A percentile compares a stretch with the other conserved stretches of the same genome.
These are phyloP conservation scores for Rugalucina vietnamica DNA, from an alignment of 2,888 invertebrate genomes.

Conservation along the genomic window DNA sequence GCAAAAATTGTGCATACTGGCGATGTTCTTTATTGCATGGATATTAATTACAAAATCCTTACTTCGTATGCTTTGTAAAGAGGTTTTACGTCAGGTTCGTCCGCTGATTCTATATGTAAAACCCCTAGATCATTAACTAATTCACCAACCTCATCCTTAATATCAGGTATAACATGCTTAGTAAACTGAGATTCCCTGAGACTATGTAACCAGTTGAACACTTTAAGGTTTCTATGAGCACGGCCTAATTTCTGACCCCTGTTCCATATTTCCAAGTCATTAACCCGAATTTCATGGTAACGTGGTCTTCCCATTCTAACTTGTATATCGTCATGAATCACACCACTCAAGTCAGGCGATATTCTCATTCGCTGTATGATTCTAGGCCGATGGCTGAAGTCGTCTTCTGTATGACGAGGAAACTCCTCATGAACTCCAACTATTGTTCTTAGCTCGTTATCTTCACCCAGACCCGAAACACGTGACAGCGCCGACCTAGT, in stretches of 20 bases:
- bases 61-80: conserved; percentile 60
- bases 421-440: conserved; percentile 70
- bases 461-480: conserved; percentile 75
- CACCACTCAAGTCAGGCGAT: conserved; percentile 76
- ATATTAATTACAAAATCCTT: conserved; percentile 1
- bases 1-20: too few species aligned
- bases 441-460: conserved; percentile 59
- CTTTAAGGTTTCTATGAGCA: conserved; percentile 93
- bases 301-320: conserved; percentile 79
- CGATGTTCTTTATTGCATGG: too few species aligned
- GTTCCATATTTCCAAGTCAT: conserved; percentile 75
- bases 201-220: conserved; percentile 96
- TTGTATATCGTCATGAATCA: conserved; percentile 76
- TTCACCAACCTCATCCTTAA: conserved; percentile 54
- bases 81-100: conserved; percentile 76
- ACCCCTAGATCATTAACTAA: conserved; percentile 52
- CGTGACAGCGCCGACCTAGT: conserved; percentile 70
- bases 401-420: conserved; percentile 71
- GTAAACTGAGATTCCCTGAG: conserved; percentile 88
- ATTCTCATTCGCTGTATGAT: conserved; percentile 78
- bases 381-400: conserved; percentile 72
- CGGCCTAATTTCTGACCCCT: conserved; percentile 70
- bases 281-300: conserved; percentile 73
- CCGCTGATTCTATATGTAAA: conserved; percentile 72
- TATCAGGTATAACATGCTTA: conserved; percentile 53